phyloP scores from a whole-genome alignment of 2,888 invertebrate species.

The Leptinotarsa rubiginosa region DNA sequence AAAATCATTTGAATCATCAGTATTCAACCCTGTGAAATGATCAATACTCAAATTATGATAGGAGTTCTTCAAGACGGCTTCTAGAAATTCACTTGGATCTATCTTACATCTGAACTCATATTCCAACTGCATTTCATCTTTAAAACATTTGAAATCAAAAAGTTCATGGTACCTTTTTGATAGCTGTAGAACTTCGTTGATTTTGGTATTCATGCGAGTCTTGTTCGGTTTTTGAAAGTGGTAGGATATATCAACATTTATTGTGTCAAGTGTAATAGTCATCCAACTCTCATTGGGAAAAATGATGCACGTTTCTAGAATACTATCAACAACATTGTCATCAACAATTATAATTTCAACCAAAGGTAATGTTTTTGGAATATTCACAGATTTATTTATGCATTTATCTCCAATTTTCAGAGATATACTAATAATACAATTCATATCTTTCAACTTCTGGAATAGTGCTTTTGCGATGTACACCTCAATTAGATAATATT shows the following conservation, averaged over 20 bases:
- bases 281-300: slow-evolving; percentile 48
- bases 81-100: slow-evolving; percentile 51
- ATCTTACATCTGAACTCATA: slow-evolving; percentile 51
- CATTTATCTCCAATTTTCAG: slow-evolving; percentile 40
- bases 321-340: slow-evolving; percentile 47
- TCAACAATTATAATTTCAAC: slow-evolving; percentile 55
- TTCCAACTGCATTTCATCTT: slow-evolving; percentile 43
- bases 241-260: slow-evolving; percentile 58
- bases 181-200: slow-evolving; percentile 44
- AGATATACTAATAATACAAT: slow-evolving; percentile 54
- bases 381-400: slow-evolving; percentile 41
- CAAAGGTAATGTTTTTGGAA: slow-evolving; percentile 46
- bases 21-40: slow-evolving; percentile 51
- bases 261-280: slow-evolving; percentile 51
- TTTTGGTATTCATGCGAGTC: slow-evolving; percentile 30
- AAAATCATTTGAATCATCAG: slow-evolving; percentile 46
- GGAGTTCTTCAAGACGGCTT: slow-evolving; percentile 56
- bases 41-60: slow-evolving; percentile 58
- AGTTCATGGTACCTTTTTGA: slow-evolving; percentile 47
- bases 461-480: slow-evolving; percentile 55
- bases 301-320: slow-evolving; percentile 51
- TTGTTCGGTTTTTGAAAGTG: slow-evolving; percentile 54
- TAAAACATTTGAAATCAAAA: slow-evolving; percentile 32
- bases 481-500: slow-evolving; percentile 60
- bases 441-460: slow-evolving; percentile 51